Evolutionary conservation across 2,888 invertebrate genomes (phyloP), one percentile per base, ranked within the genome.

Genomic region (Diloba caeruleocephala): DNA sequence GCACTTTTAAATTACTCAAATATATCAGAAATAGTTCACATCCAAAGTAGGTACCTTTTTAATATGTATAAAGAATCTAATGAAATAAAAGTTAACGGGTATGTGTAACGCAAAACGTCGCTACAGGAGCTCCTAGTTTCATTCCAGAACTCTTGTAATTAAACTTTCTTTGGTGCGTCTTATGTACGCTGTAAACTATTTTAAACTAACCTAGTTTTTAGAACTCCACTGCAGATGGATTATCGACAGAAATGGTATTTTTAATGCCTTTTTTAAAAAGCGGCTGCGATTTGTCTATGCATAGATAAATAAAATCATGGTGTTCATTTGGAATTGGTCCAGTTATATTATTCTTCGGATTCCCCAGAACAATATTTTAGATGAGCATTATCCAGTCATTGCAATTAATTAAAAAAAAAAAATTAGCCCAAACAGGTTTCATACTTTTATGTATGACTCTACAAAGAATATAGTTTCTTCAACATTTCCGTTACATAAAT

Each of bases 91-190:
- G 44, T 67, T 45, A 45, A 34, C 38, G 33, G 32, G 12, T 42
- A 28, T 32, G 26, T 60, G 45, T 62, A 43, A 43, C 37, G 39
- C 55, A 45, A 53, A 52, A 61, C 45, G 54, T 67, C 38, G 44
- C 68, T 29, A 43, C 62, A 37, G 32, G 15, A 68, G 67, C 23
- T 67, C 59, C 42, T 34, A 34, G 54, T 39, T 39, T 19, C 55
- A 62, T 31, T 19, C 17, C 63, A 25, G 12, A 68, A 62, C 69
- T 68, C 63, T 19, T 29, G 62, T 62, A 68, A 62, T 62, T 62
- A 62, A 62, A 68, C 31, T 62, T 53, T 68, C 54, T 61, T 67
- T 32, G 62, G 45, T 29, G 31, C 33, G 42, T 67, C 54, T 62
- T 61, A 53, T 67, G 42, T 52, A 32, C 29, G 21, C 42, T 51